Evolutionary conservation across 2,797 vertebrate genomes (phyloP).

Genomic region (Meriones psammophilus): DNA sequence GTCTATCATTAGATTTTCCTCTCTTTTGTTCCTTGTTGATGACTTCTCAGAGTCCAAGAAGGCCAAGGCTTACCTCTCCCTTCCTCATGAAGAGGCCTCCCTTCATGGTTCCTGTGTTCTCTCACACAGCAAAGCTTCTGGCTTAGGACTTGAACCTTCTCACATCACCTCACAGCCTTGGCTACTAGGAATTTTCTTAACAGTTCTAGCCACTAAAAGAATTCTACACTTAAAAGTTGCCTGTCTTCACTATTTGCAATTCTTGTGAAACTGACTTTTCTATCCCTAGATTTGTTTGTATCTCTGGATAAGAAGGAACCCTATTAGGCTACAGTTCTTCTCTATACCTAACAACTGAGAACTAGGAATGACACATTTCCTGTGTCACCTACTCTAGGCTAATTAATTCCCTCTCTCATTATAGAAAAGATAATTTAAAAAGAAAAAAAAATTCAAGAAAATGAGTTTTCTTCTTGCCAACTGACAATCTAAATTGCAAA

Average conservation of each 20-base stretch:
- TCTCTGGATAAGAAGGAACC: not conserved
- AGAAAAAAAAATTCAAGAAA: slow-evolving; percentile 41
- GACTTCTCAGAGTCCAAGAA: slow-evolving; percentile 40
- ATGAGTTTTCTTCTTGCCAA: slow-evolving; percentile 41
- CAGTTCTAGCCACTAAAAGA: not conserved
- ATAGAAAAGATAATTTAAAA: slow-evolving; percentile 49
- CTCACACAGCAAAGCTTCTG: slow-evolving; percentile 28
- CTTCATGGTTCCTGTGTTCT: not conserved
- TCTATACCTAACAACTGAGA: slow-evolving; percentile 35
- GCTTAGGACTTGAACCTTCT: not conserved
- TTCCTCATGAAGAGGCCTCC: not conserved
- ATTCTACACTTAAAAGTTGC: not conserved
- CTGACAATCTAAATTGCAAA: slow-evolving; percentile 15
- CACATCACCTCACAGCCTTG: not conserved
- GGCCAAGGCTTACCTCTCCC: slow-evolving; percentile 5
- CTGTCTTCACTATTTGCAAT: not conserved
- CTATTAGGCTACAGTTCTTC: slow-evolving; percentile 40
- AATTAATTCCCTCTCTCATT: slow-evolving; percentile 27
- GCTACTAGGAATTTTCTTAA: not conserved
- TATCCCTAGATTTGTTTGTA: slow-evolving; percentile 53
- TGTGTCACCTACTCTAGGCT: not conserved
- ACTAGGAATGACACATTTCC: not conserved
- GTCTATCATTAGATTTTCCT: slow-evolving; percentile 49
- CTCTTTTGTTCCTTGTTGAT: slow-evolving; percentile 42
- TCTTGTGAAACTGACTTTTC: slow-evolving; percentile 46